phyloP scores from a whole-genome alignment of 2,888 invertebrate genomes.

The Drosophila antonietae region DNA sequence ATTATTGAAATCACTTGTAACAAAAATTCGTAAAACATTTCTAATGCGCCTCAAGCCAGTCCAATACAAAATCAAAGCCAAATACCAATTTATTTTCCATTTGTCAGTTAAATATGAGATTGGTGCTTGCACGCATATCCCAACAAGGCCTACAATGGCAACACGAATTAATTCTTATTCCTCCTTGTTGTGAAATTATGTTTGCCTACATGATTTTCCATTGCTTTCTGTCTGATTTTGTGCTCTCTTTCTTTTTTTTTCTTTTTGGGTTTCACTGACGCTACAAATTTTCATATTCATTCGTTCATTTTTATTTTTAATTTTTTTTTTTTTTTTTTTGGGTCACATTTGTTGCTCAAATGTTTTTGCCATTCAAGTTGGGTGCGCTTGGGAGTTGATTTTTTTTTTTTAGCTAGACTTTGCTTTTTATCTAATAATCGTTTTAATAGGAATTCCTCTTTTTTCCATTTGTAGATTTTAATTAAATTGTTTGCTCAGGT shows the following conservation, averaged over 20 bases:
- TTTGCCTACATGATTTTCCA: slow-evolving; percentile 42
- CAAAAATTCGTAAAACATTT: slow-evolving; percentile 12
- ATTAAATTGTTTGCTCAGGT: slow-evolving; percentile 58
- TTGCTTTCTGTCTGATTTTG: slow-evolving; percentile 3
- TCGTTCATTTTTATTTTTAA: slow-evolving; percentile 11
- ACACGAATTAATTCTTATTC: background rate
- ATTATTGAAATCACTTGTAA: background rate
- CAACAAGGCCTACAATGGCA: background rate
- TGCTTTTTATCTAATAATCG: slow-evolving; percentile 56
- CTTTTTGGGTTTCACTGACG: slow-evolving; percentile 21
- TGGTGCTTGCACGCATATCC: slow-evolving; percentile 35
- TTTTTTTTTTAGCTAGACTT: slow-evolving; percentile 19
- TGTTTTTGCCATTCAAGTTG: slow-evolving; percentile 50
- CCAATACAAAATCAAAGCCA: background rate
- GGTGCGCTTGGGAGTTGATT: slow-evolving; percentile 11
- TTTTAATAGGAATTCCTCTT: slow-evolving; percentile 62
- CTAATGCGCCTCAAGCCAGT: background rate
- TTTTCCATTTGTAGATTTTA: slow-evolving; percentile 55
- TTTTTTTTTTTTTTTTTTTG: background rate
- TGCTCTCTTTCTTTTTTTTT: slow-evolving; percentile 14
- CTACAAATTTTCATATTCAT: slow-evolving; percentile 28
- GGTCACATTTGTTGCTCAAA: slow-evolving; percentile 47
- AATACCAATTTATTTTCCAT: slow-evolving; percentile 22
- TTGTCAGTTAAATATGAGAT: slow-evolving; percentile 54
- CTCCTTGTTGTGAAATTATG: slow-evolving; percentile 42